Evolutionary conservation across 2,797 vertebrate species (phyloP), one percentile per base, ranked within the genome.

Genomic region (Nyctalus aviator): DNA sequence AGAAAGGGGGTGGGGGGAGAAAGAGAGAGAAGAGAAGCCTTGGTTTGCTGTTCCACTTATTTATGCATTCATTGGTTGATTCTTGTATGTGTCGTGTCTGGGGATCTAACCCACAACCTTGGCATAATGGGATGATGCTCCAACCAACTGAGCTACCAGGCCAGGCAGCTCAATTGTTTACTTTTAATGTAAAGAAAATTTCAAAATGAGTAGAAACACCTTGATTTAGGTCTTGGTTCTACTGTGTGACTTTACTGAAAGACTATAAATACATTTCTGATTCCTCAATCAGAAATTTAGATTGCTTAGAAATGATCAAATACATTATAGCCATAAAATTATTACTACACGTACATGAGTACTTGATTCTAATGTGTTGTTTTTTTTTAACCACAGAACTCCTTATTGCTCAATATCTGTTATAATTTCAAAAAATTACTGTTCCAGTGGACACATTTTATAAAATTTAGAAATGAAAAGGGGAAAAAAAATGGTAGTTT

Each of bases 391-490:
- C 5, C 15, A 72, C 3, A 41, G 23, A 86, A 68, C 3, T 0
- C 0, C 1, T 41, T 72, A 48, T 62, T 21, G 5, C 68, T 11
- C 8, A 76, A 3, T 79, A 66, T 46, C 27, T 76, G 12, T 57
- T 88, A 88, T 27, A 55, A 69, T 83, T 5, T 13, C 77, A 14
- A 68, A 11, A 37, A 82, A 84, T 23, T 21, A 14, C 23, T 66
- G 17, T 85, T 75, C 62, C 21, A 44, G 13, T 37, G 20, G 76
- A 64, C 6, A 78, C 20, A 50, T 73, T 75, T 94, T 59, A 85
- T 75, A 86, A 85, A 91, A 79, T 53, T 79, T 79, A 75, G 57
- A 95, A 81, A 9, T 68, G 13, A 32, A 73, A 91, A 91, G 13
- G 48, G 7, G 91, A 27, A 9, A 44, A 44, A 91, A 27, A 50